Evolutionary conservation across 1,140 invertebrate genomes (phyloP).

Genomic region (Argopecten irradians): DNA sequence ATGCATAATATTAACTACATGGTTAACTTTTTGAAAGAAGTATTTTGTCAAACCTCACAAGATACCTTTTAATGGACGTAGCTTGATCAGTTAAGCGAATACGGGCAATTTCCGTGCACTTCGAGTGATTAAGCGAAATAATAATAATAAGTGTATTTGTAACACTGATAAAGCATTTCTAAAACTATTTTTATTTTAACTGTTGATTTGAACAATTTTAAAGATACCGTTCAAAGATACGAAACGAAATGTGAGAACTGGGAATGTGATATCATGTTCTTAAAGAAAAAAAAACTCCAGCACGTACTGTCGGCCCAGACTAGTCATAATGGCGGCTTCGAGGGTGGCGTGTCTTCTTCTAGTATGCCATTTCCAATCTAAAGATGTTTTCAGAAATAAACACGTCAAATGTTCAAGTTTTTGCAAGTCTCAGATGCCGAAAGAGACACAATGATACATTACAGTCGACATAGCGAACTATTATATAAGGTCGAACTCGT

Average conservation of each 20-base stretch:
- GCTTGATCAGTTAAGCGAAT: background rate
- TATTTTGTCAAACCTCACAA: background rate
- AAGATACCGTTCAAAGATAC: background rate
- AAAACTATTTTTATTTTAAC: background rate
- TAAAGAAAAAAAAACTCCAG: background rate
- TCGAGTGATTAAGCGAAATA: background rate
- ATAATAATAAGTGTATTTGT: too few species aligned
- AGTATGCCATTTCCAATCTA: background rate
- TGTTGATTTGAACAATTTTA: background rate
- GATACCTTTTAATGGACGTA: background rate
- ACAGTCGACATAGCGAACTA: background rate
- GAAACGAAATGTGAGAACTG: background rate
- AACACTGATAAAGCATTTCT: background rate
- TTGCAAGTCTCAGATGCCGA: background rate
- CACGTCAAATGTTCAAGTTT: background rate
- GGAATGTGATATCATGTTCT: background rate
- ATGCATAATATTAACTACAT: background rate
- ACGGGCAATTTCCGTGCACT: background rate
- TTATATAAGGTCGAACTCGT: conserved; percentile 1
- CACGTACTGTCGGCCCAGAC: background rate
- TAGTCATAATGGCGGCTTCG: background rate
- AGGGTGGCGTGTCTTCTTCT: background rate
- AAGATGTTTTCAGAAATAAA: background rate
- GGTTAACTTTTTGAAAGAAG: background rate
- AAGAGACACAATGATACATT: background rate